Evolutionary conservation across 2,797 vertebrate species (phyloP), one percentile per base, ranked within the genome.

Genomic region (Coccyzus lansbergi): DNA sequence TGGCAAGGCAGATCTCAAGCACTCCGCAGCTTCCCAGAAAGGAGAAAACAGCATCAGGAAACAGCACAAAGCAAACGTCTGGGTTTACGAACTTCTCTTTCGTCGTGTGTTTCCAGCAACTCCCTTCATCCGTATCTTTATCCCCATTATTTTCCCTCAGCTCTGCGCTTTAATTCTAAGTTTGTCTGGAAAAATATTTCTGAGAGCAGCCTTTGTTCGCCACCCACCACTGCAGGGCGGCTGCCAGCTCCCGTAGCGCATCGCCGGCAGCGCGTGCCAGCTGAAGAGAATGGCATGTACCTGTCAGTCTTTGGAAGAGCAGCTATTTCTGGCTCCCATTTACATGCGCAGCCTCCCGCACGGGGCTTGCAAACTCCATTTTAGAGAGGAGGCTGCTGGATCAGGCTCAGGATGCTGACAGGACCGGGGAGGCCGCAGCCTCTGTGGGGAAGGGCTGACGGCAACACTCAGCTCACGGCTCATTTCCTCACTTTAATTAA

Each of bases 401-500:
- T n/a, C n/a, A n/a, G n/a, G 31, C 64, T 28, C 7, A 17, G 91
- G 91, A 86, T 19, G 17, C 95, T 75, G 46, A 48, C 46, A 48
- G 46, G 9, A 48, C 67, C 68, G 10, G 59, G 82, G 92, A 49
- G 71, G 29, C 90, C 82, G 12, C 49, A 25, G 62, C 80, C 72
- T 28, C 28, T 18, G 88, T 48, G 68, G 77, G 82, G 90, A 91
- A 84, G 92, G 94, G 83, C 64, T 67, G 88, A 59, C 64, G 34
- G 40, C 62, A 72, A 86, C 51, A 60, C 89, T 81, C 80, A 34
- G 92, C 81, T 91, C 92, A 74, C 92, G 75, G 94, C 91, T 79
- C 80, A 19, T 79, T 96, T 94, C 97, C 79, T 90, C 90, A 12
- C 90, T 89, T 93, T 95, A 93, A 96, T 83, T 88, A 96, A 87